phyloP scores from a whole-genome alignment of 37 sponge, comb jelly and placozoan genomes.

The Dysidea cf. avara region DNA sequence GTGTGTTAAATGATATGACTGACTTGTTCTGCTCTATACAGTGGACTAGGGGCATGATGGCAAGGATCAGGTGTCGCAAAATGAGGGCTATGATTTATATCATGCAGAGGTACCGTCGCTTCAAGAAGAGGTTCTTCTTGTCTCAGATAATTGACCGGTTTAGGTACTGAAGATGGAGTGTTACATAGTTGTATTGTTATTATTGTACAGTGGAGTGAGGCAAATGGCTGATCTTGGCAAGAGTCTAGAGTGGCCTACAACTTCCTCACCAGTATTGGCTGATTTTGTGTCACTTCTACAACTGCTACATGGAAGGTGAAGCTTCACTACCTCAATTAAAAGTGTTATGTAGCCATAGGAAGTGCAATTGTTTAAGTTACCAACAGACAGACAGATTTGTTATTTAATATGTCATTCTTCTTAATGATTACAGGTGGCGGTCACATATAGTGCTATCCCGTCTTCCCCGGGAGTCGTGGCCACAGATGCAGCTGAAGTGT shows the following conservation, averaged over 20 bases:
- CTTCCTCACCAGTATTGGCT: constrained; percentile 64
- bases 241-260: constrained; percentile 69
- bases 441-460: constrained; percentile 44
- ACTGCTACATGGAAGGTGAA: constrained; percentile 55
- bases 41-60: constrained; percentile 50
- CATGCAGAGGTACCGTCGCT: constrained; percentile 44
- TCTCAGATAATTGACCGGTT: constrained; percentile 32
- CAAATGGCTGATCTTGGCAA: constrained; percentile 71
- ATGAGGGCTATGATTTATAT: constrained; percentile 33
- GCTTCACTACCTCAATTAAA: no score
- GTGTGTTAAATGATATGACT: no score
- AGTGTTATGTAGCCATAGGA: no score
- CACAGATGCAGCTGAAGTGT: constrained; percentile 59
- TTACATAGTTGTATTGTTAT: not conserved
- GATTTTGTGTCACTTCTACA: constrained; percentile 26
- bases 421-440: constrained; percentile 37
- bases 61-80: constrained; percentile 20
- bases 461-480: constrained; percentile 45
- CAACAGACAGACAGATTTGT: no score
- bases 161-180: not conserved
- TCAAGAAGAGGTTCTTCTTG: constrained; percentile 44
- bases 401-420: no score
- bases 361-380: no score
- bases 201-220: constrained; percentile 47
- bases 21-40: constrained; percentile 6